A percentile compares a stretch with the other conserved stretches of the same genome.
Evolutionary conservation across 2,113 vertebrate species (phyloP).

Genomic region (Pteronura brasiliensis): DNA sequence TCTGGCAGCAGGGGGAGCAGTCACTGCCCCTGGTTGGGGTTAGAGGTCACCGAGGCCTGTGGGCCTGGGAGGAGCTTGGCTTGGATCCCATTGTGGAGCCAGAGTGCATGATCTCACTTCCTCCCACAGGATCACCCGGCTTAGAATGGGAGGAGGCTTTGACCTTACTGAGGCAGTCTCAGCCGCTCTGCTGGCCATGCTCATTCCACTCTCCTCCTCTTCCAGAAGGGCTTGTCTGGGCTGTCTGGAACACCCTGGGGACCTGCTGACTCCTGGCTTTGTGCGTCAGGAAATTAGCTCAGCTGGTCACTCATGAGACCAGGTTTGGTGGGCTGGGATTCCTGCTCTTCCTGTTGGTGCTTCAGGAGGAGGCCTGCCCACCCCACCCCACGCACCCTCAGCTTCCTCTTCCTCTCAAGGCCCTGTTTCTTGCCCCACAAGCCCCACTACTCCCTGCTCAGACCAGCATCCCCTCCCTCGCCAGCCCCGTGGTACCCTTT

Average conservation of each 20-base stretch:
- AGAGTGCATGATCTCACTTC: neutral
- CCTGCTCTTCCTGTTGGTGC: neutral
- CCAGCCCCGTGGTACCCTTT: neutral
- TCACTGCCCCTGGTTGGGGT: neutral
- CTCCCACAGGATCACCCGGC: neutral
- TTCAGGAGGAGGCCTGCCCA: neutral
- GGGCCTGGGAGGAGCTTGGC: neutral
- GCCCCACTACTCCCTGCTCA: neutral
- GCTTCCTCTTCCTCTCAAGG: neutral
- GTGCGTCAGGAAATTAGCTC: constrained; percentile 4
- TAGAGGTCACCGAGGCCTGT: neutral
- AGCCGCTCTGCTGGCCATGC: too few relatives aligned
- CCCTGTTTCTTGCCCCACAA: neutral
- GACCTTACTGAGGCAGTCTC: neutral
- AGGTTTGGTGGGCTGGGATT: neutral
- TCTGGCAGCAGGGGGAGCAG: neutral
- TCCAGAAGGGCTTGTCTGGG: neutral
- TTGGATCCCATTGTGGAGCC: neutral
- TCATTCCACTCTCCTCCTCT: neutral
- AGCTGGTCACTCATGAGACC: neutral
- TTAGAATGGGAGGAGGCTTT: neutral
- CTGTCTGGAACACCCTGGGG: neutral
- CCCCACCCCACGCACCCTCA: neutral
- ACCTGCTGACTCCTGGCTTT: neutral
- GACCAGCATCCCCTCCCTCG: neutral